A percentile compares a stretch with the other conserved stretches of the same genome.
Conservation (phyloP, 2,113 vertebrate genomes). For the Anser brachyrhynchus region DNA sequence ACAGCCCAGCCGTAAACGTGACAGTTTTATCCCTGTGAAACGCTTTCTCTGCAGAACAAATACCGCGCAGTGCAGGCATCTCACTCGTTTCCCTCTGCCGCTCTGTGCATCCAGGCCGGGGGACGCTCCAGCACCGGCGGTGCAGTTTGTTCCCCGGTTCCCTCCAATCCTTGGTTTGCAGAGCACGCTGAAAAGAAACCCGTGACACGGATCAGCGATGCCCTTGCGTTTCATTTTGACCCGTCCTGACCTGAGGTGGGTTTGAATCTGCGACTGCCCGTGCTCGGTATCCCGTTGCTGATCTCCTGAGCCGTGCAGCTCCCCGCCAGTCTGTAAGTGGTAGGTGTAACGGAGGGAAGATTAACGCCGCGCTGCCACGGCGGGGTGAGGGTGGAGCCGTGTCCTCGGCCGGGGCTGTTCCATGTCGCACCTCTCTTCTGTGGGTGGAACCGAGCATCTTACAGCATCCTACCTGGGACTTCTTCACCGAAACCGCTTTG, state of each 20-base stretch:
- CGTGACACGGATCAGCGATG: neutral
- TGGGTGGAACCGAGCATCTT: neutral
- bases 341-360: neutral
- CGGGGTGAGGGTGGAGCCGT: neutral
- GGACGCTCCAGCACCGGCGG: rapidly evolving
- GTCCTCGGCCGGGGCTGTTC: neutral
- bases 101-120: neutral
- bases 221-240: neutral
- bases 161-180: neutral
- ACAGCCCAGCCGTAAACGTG: neutral
- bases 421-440: neutral
- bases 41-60: neutral
- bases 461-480: neutral
- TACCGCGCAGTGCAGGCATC: neutral
- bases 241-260: neutral
- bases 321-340: neutral
- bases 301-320: conserved; percentile 22
- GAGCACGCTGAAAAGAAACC: neutral
- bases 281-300: conserved; percentile 10
- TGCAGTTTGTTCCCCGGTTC: neutral
- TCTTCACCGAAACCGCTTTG: rapidly evolving
- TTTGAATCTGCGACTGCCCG: neutral
- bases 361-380: neutral
- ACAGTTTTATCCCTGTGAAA: neutral
- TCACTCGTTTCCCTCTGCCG: neutral